Base-by-base conservation (phyloP, 2,888 invertebrate species). In the Eristalis tenax region DNA sequence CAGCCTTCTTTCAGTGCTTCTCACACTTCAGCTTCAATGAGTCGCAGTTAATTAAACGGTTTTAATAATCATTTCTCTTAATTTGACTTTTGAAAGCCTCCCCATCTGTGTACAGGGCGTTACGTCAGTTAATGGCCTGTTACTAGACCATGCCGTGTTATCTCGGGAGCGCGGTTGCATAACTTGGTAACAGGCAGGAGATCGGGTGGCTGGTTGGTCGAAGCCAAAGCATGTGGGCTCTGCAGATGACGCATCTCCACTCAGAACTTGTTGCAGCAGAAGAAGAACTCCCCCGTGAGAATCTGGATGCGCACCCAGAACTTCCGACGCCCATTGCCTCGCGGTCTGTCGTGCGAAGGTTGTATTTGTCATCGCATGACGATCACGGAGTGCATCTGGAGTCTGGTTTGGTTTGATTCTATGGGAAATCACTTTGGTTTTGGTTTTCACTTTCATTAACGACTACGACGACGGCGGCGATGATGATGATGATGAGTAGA, bases 81-180 rank as follows among this genome's bases (percentile, higher is more conserved):
- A 57, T 38, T 70, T 32, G n/a, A 35, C 59, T 79, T 61, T 71
- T 65, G 59, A 77, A 56, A 79, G 65, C 35, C 74, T 74, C 66
- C 57, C 64, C 56, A 71, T 63, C 65, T 22, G 32, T 28, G 15
- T 6, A 26, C 8, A 10, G 28, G 32, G 32, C 32, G 83, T 87
- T 87, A 87, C 83, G 68, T 87, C 79, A 83, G 69, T 70, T 82
- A 82, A 86, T 86, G 69, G 83, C 76, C 76, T 75, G 79, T 83
- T 73, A 57, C 74, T 73, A 71, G 75, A 76, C 71, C 65, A 75
- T 61, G 78, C n/a, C 50, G 50, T 70, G 78, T 74, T 79, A 87
- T 79, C 82, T 83, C 22, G 74, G 18, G 18, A 83, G 86, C 40
- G 63, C 26, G 5, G 78, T 87, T 87, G 18, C 79, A 79, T 83